A percentile compares a stretch with the other conserved stretches of the same genome.
Conservation (phyloP, 1,140 invertebrate genomes). For the Venustaconcha ellipsiformis region DNA sequence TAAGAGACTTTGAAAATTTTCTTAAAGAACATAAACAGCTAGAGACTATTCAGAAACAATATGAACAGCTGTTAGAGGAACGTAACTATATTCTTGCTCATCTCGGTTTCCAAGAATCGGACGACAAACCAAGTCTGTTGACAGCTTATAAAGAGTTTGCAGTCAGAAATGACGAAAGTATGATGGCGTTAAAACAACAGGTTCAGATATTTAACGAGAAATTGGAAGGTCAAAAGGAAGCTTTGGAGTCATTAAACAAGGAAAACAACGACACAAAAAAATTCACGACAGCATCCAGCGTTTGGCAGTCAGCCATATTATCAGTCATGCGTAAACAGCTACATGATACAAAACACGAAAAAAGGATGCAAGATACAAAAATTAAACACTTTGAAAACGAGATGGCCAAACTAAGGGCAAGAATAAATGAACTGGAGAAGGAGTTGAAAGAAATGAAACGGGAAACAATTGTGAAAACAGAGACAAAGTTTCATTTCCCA, state of each 20-base stretch:
- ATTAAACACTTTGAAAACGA: slow-evolving; percentile 23
- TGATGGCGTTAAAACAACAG: slow-evolving; percentile 12
- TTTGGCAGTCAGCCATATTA: slow-evolving; percentile 30
- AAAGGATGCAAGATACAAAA: slow-evolving; percentile 24
- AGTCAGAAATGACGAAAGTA: slow-evolving; percentile 26
- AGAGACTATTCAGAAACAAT: slow-evolving; percentile 19
- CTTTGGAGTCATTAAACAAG: slow-evolving; percentile 18
- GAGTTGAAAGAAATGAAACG: not conserved
- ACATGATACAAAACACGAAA: slow-evolving; percentile 29
- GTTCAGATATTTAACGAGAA: slow-evolving; percentile 18
- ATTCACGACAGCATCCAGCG: slow-evolving; percentile 20
- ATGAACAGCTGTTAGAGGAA: slow-evolving; percentile 20
- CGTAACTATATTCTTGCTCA: slow-evolving; percentile 26
- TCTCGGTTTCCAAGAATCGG: slow-evolving; percentile 12
- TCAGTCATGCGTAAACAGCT: slow-evolving; percentile 24
- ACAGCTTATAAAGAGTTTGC: slow-evolving; percentile 29
- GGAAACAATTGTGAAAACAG: not conserved
- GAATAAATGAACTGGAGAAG: slow-evolving; percentile 14
- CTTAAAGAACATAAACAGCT: slow-evolving; percentile 18
- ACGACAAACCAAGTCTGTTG: slow-evolving; percentile 25
- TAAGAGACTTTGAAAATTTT: slow-evolving; percentile 16
- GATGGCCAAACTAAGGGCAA: slow-evolving; percentile 20
- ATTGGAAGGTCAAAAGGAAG: slow-evolving; percentile 30
- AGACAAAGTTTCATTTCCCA: not conserved
- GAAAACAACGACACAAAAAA: slow-evolving; percentile 12